A percentile compares a stretch with the other conserved stretches of the same genome.
Conservation (phyloP, 2,888 invertebrate species). For the Nowickia ferox region DNA sequence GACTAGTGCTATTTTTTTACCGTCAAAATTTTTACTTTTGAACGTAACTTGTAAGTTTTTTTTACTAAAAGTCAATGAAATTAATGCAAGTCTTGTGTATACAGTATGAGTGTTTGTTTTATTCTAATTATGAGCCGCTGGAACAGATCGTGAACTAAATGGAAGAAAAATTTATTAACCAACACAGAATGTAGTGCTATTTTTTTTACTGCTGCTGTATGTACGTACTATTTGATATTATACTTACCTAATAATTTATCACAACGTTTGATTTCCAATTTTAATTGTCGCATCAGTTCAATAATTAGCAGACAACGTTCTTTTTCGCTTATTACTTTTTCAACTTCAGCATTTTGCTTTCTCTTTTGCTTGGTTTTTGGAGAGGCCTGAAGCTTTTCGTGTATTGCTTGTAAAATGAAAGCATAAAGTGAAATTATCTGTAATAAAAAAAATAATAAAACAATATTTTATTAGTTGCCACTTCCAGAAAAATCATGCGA, state of each 20-base stretch:
- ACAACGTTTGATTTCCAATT: constrained; percentile 80
- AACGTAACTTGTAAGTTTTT: no score
- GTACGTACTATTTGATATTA: not conserved
- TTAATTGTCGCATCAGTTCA: constrained; percentile 81
- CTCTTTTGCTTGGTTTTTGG: constrained; percentile 78
- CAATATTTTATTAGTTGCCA: not conserved
- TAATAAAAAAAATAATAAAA: constrained; percentile 19
- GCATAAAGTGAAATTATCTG: constrained; percentile 82
- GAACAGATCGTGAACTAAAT: no score
- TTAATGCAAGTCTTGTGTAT: no score
- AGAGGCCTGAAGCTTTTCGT: constrained; percentile 81
- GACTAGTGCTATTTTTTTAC: not conserved
- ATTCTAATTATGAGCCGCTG: no score
- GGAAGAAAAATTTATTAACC: no score
- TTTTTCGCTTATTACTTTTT: constrained; percentile 79
- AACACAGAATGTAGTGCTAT: no score
- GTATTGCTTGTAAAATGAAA: constrained; percentile 81
- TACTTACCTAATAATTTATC: constrained; percentile 80
- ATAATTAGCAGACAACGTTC: constrained; percentile 80
- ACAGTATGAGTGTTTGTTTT: no score
- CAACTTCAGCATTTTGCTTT: constrained; percentile 70
- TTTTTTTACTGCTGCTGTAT: no score
- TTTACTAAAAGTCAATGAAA: no score
- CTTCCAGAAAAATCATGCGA: not conserved
- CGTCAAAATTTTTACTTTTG: no score